A percentile compares a stretch with the other conserved stretches of the same genome.
Evolutionary conservation across 2,797 vertebrate genomes (phyloP).

Genomic region (Clarias fuscus): DNA sequence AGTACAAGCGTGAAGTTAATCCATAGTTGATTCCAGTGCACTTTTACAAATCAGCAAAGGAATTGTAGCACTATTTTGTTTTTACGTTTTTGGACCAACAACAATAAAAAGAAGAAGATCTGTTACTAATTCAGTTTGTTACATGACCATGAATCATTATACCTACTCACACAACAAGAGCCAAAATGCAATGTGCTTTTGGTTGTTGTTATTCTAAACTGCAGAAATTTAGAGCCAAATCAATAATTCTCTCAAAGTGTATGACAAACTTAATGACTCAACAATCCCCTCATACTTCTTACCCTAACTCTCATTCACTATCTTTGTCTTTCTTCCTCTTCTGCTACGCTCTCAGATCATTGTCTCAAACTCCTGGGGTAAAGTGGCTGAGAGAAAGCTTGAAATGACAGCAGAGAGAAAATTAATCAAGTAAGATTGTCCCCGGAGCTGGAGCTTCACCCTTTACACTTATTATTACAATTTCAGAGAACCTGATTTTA

Average conservation of each 20-base stretch:
- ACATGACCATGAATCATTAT: background rate
- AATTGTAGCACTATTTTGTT: background rate
- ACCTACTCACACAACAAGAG: background rate
- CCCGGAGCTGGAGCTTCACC: conserved; percentile 6
- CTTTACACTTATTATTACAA: conserved; percentile 33
- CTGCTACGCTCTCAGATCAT: conserved; percentile 42
- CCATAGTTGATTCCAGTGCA: background rate
- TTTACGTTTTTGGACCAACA: background rate
- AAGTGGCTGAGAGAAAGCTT: conserved; percentile 20
- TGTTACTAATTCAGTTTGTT: background rate
- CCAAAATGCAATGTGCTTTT: conserved; percentile 3
- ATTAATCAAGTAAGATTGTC: conserved; percentile 33
- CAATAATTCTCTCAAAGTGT: conserved; percentile 19
- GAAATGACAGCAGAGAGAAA: conserved; percentile 36
- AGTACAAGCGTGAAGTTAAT: background rate
- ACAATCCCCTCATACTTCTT: conserved; percentile 8
- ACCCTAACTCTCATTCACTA: background rate
- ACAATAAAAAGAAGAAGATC: background rate
- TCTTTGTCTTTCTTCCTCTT: conserved; percentile 31
- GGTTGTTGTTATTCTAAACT: background rate
- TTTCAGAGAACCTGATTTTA: conserved; percentile 41
- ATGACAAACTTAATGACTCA: conserved; percentile 20
- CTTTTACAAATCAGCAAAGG: background rate
- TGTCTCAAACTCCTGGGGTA: conserved; percentile 37
- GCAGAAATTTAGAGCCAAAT: conserved; percentile 10